A percentile compares a stretch with the other conserved stretches of the same genome.
Conservation (phyloP, 2,113 vertebrate genomes). For the Theristicus caerulescens region DNA sequence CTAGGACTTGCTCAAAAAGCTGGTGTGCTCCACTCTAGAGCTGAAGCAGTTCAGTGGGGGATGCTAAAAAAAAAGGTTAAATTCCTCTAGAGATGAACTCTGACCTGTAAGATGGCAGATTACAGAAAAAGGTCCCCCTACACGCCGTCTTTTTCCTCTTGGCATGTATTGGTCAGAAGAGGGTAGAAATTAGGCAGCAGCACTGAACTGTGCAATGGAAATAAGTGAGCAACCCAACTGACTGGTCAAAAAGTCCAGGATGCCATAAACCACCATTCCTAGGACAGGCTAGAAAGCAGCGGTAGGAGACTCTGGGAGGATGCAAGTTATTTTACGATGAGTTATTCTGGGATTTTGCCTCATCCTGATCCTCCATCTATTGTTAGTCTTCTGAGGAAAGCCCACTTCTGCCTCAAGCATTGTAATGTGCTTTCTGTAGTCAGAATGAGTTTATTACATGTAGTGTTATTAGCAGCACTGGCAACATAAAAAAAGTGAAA, state of each 20-base stretch:
- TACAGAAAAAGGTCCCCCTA: neutral
- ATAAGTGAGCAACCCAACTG: neutral
- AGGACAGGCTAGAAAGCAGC: neutral
- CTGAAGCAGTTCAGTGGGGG: neutral
- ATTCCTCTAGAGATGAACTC: neutral
- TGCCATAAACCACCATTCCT: neutral
- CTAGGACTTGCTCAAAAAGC: neutral
- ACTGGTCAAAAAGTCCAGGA: neutral
- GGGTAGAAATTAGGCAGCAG: neutral
- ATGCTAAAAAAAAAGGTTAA: neutral
- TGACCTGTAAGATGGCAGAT: rapidly evolving
- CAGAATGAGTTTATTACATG: neutral
- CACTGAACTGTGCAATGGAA: rapidly evolving
- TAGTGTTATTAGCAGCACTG: rapidly evolving
- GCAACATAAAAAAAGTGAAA: neutral
- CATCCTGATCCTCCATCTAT: neutral
- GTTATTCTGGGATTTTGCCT: neutral
- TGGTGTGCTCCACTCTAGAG: neutral
- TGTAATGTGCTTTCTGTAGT: neutral
- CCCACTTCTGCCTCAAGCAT: neutral
- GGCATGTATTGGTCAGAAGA: neutral
- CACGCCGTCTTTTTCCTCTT: neutral
- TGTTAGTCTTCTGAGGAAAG: neutral
- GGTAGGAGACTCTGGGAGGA: neutral
- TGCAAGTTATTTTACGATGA: neutral